Conservation (phyloP, 2,888 invertebrate genomes). For the Diogma glabrata region DNA sequence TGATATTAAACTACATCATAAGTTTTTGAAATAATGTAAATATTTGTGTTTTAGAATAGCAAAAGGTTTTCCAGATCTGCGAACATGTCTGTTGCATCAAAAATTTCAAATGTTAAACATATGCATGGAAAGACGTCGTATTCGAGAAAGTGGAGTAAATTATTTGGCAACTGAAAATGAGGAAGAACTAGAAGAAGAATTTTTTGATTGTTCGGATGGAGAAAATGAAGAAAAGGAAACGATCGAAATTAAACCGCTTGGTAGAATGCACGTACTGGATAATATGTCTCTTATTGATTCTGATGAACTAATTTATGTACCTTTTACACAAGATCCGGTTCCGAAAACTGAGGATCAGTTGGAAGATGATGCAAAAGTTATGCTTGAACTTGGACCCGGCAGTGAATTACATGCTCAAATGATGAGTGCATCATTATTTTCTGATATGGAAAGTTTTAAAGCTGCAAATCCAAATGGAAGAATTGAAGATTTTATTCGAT, state of each 20-base stretch:
- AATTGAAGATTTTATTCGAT: constrained; percentile 91
- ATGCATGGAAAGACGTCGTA: constrained; percentile 54
- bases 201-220: constrained; percentile 65
- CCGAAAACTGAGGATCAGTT: constrained; percentile 96
- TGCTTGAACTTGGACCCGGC: constrained; percentile 78
- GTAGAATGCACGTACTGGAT: constrained; percentile 56
- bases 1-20: no score
- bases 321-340: constrained; percentile 80
- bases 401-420: constrained; percentile 77
- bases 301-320: constrained; percentile 64
- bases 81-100: constrained; percentile 85
- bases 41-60: constrained; percentile 56
- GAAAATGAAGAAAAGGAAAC: constrained; percentile 23
- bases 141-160: constrained; percentile 39
- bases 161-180: constrained; percentile 19
- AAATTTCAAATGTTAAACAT: constrained; percentile 83
- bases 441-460: constrained; percentile 98
- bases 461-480: constrained; percentile 90
- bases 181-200: constrained; percentile 54
- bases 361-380: constrained; percentile 83
- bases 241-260: constrained; percentile 51
- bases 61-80: constrained; percentile 73
- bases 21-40: no score
- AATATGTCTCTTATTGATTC: constrained; percentile 53
- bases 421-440: constrained; percentile 89